Conservation (phyloP, 2,888 invertebrate species). For the Dynastes hyllus region DNA sequence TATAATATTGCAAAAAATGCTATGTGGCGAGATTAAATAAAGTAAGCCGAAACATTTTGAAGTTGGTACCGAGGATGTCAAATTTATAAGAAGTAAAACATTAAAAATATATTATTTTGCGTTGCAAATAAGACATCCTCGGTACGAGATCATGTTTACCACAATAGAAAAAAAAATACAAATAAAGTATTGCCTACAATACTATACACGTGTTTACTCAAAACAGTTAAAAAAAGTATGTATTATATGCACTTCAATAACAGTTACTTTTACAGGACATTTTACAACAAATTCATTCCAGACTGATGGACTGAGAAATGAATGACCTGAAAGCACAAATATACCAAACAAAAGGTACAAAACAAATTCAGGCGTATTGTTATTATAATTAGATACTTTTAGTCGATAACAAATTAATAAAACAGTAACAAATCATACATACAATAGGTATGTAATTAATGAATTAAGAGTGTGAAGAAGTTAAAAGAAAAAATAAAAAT, state of each 20-base stretch:
- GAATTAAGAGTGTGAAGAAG: constrained; percentile 24
- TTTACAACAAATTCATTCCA: constrained; percentile 38
- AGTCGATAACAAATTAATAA: constrained; percentile 27
- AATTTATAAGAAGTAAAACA: not conserved
- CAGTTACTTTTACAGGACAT: constrained; percentile 20
- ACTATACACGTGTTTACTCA: constrained; percentile 23
- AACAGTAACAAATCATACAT: constrained; percentile 23
- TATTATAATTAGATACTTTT: constrained; percentile 40
- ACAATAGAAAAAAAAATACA: constrained; percentile 19
- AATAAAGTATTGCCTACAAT: constrained; percentile 25
- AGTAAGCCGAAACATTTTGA: constrained; percentile 1
- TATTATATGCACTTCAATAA: constrained; percentile 14
- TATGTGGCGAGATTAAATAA: constrained; percentile 1
- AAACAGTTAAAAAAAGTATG: constrained; percentile 19
- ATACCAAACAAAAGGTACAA: constrained; percentile 35
- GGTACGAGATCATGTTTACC: constrained; percentile 15
- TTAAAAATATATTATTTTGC: too few relatives aligned
- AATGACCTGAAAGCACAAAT: constrained; percentile 40
- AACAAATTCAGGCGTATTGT: constrained; percentile 36
- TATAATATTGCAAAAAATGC: not conserved
- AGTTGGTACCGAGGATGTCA: constrained; percentile 15
- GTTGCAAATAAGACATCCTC: constrained; percentile 16
- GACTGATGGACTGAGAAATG: constrained; percentile 16
- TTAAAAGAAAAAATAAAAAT: constrained; percentile 39
- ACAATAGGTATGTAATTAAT: constrained; percentile 32